Evolutionary conservation across 35 echinoderm and acorn worm genomes (phyloP).

Genomic region (Antedon bifida): DNA sequence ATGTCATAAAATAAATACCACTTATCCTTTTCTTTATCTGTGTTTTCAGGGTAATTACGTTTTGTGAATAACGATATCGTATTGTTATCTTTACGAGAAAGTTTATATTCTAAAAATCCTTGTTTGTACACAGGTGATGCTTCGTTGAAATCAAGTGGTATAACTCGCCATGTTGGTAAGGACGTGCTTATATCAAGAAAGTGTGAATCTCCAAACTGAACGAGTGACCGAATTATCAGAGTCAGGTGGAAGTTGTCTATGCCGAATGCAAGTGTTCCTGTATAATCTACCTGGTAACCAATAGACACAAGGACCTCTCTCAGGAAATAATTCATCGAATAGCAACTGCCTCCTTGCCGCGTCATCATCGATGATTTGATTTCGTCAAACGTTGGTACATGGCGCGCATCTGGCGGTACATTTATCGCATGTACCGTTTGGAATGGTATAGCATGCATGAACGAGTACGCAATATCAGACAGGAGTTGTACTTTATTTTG

Average conservation of each 20-base stretch:
- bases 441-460: not conserved
- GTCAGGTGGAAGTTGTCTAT: not conserved
- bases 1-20: not conserved
- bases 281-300: not conserved
- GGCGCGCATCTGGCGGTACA: not conserved
- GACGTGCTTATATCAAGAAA: not conserved
- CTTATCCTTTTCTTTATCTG: not conserved
- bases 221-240: not conserved
- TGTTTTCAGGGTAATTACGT: not conserved
- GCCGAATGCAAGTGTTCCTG: not conserved
- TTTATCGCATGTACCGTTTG: not conserved
- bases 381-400: not conserved
- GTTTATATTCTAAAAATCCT: not conserved
- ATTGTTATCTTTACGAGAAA: not conserved
- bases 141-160: not conserved
- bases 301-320: not conserved
- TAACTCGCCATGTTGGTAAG: not conserved
- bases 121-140: not conserved
- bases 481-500: not conserved
- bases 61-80: not conserved
- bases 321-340: not conserved
- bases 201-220: not conserved
- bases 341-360: not conserved
- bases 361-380: not conserved
- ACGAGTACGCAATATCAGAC: not conserved